These are phyloP conservation scores for Pachyuromys duprasi DNA, from an alignment of 2,797 vertebrate genomes.

Conservation along the genomic window DNA sequence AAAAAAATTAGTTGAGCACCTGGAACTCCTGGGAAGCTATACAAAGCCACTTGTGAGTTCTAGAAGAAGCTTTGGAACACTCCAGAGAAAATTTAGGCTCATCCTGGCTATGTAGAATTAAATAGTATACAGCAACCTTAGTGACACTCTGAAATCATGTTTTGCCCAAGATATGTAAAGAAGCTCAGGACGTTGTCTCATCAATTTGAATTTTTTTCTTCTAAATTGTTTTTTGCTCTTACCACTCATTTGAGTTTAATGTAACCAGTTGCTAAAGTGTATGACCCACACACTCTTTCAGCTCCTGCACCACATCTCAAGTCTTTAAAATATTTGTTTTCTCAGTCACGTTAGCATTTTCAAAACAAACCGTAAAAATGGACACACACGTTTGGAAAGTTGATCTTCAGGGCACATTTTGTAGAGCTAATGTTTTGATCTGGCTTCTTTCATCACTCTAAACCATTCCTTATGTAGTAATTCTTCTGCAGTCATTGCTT, in stretches of 20 bases:
- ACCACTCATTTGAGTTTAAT: slow-evolving; percentile 4
- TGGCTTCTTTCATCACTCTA: slow-evolving; percentile 33
- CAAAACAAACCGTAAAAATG: slow-evolving; percentile 13
- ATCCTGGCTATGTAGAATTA: slow-evolving; percentile 11
- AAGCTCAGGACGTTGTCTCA: not conserved
- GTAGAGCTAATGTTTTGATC: slow-evolving; percentile 31
- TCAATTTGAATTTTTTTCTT: slow-evolving; percentile 15
- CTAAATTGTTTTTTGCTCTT: not conserved
- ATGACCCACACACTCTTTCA: not conserved
- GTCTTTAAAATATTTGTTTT: slow-evolving; percentile 42
- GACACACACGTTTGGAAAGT: slow-evolving; percentile 27
- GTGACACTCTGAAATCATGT: not conserved
- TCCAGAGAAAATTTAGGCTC: not conserved
- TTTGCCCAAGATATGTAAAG: slow-evolving; percentile 12
- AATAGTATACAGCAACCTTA: not conserved
- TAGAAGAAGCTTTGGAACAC: slow-evolving; percentile 23
- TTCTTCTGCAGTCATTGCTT: not conserved
- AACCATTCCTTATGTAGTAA: slow-evolving; percentile 23
- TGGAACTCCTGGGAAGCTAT: slow-evolving; percentile 23
- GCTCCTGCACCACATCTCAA: not conserved
- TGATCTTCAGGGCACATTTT: not conserved
- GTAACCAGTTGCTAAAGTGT: not conserved
- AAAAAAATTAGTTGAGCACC: slow-evolving; percentile 30
- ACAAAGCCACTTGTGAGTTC: not conserved
- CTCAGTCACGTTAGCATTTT: not conserved